Evolutionary conservation across 2,113 vertebrate species (phyloP).

Genomic region (Channa maculata): DNA sequence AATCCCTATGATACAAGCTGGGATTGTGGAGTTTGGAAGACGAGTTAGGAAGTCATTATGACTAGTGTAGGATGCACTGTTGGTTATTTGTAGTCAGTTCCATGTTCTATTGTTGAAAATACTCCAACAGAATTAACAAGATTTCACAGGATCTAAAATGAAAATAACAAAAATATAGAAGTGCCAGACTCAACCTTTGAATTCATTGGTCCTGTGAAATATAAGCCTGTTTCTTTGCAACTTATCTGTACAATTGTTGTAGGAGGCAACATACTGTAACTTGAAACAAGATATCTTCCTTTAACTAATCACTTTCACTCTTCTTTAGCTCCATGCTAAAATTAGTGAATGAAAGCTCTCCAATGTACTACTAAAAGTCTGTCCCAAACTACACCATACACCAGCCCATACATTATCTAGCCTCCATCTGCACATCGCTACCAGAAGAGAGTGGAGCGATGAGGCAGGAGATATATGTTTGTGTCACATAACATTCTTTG

Average conservation of each 20-base stretch:
- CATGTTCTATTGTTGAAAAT: no score
- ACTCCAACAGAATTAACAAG: no score
- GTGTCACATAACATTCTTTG: slow-evolving; percentile 2
- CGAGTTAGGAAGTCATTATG: not conserved
- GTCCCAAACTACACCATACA: not conserved
- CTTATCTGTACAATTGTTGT: slow-evolving; percentile 7
- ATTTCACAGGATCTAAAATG: no score
- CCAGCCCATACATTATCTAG: not conserved
- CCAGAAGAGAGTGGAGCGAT: not conserved
- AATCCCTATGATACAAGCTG: slow-evolving; percentile 4
- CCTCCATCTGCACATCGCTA: not conserved
- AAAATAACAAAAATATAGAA: no score
- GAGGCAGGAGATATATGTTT: not conserved
- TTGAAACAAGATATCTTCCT: not conserved
- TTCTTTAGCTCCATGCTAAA: slow-evolving; percentile 5
- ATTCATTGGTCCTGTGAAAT: not conserved
- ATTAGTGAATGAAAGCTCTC: not conserved
- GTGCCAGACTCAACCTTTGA: slow-evolving; percentile 2
- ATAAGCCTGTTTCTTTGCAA: not conserved
- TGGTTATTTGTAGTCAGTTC: no score
- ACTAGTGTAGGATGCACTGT: not conserved
- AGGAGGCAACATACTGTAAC: not conserved
- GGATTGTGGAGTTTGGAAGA: not conserved
- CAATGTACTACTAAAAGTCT: not conserved
- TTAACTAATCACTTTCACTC: not conserved